phyloP scores from a whole-genome alignment of 2,113 vertebrate genomes.

The Setophaga coronata region DNA sequence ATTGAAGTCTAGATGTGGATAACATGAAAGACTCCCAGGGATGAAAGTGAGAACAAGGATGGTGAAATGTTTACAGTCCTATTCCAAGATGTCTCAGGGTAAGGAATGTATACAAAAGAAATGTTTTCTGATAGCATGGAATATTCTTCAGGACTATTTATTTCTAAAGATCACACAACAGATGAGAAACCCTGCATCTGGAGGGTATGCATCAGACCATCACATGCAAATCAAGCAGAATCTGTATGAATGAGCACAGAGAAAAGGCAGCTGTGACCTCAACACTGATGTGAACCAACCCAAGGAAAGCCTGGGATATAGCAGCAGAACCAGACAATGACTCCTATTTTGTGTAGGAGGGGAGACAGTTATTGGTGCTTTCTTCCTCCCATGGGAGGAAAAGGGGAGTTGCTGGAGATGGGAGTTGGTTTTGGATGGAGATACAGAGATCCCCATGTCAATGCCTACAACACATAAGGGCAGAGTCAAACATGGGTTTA shows the following conservation, averaged over 20 bases:
- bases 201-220: not conserved
- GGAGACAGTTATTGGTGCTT: not conserved
- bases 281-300: not conserved
- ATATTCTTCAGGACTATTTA: not conserved
- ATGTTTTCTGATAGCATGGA: not conserved
- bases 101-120: not conserved
- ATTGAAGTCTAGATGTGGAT: not conserved
- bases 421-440: not conserved
- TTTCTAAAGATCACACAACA: not conserved
- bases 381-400: not conserved
- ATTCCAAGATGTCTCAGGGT: not conserved
- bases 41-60: fast-evolving
- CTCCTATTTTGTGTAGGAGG: not conserved
- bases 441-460: not conserved
- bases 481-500: not conserved
- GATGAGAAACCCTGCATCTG: not conserved
- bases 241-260: not conserved
- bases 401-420: fast-evolving
- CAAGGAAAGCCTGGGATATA: not conserved
- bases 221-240: not conserved
- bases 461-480: not conserved
- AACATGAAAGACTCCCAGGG: not conserved
- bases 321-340: not conserved
- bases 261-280: not conserved
- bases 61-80: not conserved